Conservation (phyloP, 2,113 vertebrate genomes). For the Sprattus sprattus region DNA sequence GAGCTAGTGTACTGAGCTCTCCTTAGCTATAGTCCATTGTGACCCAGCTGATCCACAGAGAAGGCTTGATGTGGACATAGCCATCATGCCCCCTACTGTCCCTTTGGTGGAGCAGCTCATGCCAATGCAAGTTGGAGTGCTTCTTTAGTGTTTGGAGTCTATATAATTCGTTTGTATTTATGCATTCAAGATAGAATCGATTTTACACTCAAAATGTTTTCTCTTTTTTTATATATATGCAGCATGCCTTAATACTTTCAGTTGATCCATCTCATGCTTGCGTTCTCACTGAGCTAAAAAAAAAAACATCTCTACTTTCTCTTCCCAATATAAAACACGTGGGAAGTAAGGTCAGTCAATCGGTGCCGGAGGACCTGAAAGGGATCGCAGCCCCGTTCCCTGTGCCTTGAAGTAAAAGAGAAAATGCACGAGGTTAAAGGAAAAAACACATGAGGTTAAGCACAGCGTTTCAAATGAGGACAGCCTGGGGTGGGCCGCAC, state of each 20-base stretch:
- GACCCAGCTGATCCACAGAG: conserved; percentile 1
- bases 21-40: background rate
- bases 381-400: background rate
- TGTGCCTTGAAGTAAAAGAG: background rate
- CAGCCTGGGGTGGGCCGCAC: conserved; percentile 25
- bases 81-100: conserved; percentile 10
- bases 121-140: background rate
- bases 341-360: conserved; percentile 19
- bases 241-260: background rate
- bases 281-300: background rate
- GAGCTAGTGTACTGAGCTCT: background rate
- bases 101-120: background rate
- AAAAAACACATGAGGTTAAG: conserved; percentile 36
- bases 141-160: background rate
- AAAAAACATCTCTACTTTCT: background rate
- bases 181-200: background rate
- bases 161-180: background rate
- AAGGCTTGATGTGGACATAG: background rate
- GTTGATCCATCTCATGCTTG: background rate
- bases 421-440: background rate
- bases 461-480: conserved; percentile 21
- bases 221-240: background rate
- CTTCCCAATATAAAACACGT: background rate
- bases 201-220: background rate
- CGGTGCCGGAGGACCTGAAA: background rate